Conservation (phyloP, 2,888 invertebrate genomes). For the Ophion slaviceki region DNA sequence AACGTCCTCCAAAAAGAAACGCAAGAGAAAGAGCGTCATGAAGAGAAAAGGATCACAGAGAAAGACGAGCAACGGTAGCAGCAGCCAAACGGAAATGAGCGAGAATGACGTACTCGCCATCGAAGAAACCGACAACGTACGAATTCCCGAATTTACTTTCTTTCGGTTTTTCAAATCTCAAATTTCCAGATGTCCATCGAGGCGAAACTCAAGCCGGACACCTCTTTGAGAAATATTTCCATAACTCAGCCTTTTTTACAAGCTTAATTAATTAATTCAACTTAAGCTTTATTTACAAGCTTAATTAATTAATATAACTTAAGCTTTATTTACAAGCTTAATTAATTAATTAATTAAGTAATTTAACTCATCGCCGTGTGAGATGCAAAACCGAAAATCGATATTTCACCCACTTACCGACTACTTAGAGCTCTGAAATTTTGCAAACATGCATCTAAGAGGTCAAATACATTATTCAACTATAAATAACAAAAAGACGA, state of each 20-base stretch:
- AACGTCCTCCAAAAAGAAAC: slow-evolving; percentile 89
- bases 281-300: too few relatives aligned
- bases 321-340: too few relatives aligned
- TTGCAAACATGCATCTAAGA: too few relatives aligned
- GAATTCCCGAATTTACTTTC: slow-evolving; percentile 17
- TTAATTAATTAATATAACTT: too few relatives aligned
- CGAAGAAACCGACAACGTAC: slow-evolving; percentile 76
- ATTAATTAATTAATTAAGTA: too few relatives aligned
- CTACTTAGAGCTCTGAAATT: too few relatives aligned
- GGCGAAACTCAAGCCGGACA: not conserved
- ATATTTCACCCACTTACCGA: too few relatives aligned
- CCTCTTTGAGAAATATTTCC: not conserved
- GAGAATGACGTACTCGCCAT: slow-evolving; percentile 71
- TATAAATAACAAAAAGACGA: too few relatives aligned
- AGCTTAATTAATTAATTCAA: too few relatives aligned
- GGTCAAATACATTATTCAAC: too few relatives aligned
- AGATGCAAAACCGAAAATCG: too few relatives aligned
- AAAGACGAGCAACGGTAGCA: slow-evolving; percentile 85
- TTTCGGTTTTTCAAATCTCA: not conserved
- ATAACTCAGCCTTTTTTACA: not conserved
- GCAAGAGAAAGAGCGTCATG: slow-evolving; percentile 91
- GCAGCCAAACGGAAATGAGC: slow-evolving; percentile 79
- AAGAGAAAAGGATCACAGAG: slow-evolving; percentile 92
- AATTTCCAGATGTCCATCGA: not conserved
- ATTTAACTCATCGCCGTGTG: too few relatives aligned